phyloP scores from a whole-genome alignment of 1,140 invertebrate species.

The Dryas iulia region DNA sequence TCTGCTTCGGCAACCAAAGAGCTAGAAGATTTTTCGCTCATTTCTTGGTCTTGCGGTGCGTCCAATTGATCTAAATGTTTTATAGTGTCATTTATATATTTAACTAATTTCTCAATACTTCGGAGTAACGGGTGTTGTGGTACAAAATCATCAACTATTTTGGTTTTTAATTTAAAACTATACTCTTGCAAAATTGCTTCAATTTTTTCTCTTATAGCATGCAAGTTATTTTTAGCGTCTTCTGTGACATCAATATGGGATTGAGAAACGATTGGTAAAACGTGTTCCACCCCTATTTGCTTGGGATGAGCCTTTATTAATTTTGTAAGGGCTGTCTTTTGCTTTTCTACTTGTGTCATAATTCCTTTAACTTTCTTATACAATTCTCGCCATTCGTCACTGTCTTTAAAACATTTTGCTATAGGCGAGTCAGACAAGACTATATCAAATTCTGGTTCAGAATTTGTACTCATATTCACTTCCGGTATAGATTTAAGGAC shows the following conservation, averaged over 20 bases:
- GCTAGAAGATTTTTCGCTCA: slow-evolving; percentile 37
- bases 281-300: slow-evolving; percentile 43
- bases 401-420: slow-evolving; percentile 77
- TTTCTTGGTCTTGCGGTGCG: slow-evolving; percentile 37
- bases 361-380: slow-evolving; percentile 70
- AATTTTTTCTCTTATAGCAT: slow-evolving; percentile 46
- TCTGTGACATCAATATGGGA: slow-evolving; percentile 62
- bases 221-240: slow-evolving; percentile 59
- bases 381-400: slow-evolving; percentile 74
- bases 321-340: slow-evolving; percentile 67
- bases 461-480: slow-evolving; percentile 48
- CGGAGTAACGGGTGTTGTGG: slow-evolving; percentile 64
- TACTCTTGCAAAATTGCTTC: slow-evolving; percentile 62
- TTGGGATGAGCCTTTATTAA: slow-evolving; percentile 47
- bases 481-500: slow-evolving; percentile 83
- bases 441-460: slow-evolving; percentile 59
- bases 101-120: slow-evolving; percentile 52
- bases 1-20: slow-evolving; percentile 74
- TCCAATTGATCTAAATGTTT: slow-evolving; percentile 45
- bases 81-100: slow-evolving; percentile 50
- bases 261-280: slow-evolving; percentile 51
- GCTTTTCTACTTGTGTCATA: slow-evolving; percentile 64
- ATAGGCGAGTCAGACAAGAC: slow-evolving; percentile 71
- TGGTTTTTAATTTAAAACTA: slow-evolving; percentile 48
- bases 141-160: slow-evolving; percentile 26